These are phyloP conservation scores for Uloborus plumipes DNA, from an alignment of 2,888 invertebrate species.

Conservation along the genomic window DNA sequence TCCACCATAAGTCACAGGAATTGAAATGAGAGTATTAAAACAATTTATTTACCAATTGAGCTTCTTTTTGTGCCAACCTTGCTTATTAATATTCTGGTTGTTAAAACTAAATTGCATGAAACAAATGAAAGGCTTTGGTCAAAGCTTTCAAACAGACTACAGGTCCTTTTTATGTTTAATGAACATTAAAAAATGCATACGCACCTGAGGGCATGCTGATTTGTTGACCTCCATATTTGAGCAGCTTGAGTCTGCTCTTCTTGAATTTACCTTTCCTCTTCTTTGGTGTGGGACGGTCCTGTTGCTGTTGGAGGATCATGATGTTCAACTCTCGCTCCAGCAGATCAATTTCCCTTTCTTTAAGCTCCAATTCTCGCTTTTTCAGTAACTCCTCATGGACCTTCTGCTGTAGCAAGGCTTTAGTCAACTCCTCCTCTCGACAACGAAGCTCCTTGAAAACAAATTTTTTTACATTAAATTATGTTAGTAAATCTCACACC, in stretches of 20 bases:
- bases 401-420: conserved; percentile 87
- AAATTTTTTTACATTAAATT: not conserved
- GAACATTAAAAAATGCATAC: not conserved
- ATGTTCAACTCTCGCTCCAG: conserved; percentile 89
- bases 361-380: conserved; percentile 84
- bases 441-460: conserved; percentile 77
- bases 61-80: no score
- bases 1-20: no score
- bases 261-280: conserved; percentile 92
- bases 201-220: conserved; percentile 65
- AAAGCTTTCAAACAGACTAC: no score
- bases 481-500: no score
- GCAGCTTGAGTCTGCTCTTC: conserved; percentile 80
- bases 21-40: no score
- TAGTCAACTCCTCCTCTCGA: conserved; percentile 91
- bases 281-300: conserved; percentile 79
- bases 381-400: conserved; percentile 88
- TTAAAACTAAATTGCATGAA: no score
- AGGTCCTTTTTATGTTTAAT: no score
- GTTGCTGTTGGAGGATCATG: conserved; percentile 85
- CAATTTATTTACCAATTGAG: no score
- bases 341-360: conserved; percentile 90
- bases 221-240: conserved; percentile 73
- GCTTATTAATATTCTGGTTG: no score
- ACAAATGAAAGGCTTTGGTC: no score